Conservation (phyloP, 2,888 invertebrate species). For the Ganaspis brasiliensis region DNA sequence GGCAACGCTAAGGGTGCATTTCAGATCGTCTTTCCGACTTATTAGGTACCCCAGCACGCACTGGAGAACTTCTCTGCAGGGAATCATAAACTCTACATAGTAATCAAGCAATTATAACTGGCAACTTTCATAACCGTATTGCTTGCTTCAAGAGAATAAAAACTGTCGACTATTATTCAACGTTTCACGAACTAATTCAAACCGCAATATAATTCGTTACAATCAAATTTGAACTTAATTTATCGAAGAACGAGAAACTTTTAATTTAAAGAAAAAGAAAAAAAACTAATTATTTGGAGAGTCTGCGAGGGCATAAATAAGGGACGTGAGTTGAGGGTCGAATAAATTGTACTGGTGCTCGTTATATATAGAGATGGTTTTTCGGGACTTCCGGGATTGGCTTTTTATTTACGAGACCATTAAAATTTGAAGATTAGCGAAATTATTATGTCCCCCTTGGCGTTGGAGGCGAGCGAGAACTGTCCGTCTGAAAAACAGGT, state of each 20-base stretch:
- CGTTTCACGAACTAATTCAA: no score
- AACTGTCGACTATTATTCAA: no score
- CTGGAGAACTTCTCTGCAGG: background rate
- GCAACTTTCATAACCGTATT: conserved; percentile 17
- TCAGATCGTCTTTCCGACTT: conserved; percentile 54
- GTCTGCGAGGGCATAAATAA: no score
- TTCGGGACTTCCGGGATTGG: conserved; percentile 8
- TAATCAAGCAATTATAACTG: conserved; percentile 34
- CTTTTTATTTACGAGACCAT: conserved; percentile 32
- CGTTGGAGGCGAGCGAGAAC: no score
- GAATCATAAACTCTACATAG: conserved; percentile 23
- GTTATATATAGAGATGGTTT: conserved; percentile 1
- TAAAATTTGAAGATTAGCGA: conserved; percentile 29
- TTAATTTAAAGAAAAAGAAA: no score
- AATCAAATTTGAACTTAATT: no score
- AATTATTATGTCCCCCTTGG: background rate
- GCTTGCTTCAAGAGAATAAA: background rate
- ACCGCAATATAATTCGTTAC: no score
- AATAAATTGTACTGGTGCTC: background rate
- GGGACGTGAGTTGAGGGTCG: background rate
- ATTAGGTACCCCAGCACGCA: background rate
- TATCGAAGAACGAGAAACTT: no score
- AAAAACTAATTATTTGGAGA: no score
- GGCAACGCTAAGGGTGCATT: conserved; percentile 75
- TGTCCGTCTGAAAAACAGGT: conserved; percentile 47